These are phyloP conservation scores for Myotis findleyi DNA, from an alignment of 2,797 vertebrate species.

Conservation along the genomic window DNA sequence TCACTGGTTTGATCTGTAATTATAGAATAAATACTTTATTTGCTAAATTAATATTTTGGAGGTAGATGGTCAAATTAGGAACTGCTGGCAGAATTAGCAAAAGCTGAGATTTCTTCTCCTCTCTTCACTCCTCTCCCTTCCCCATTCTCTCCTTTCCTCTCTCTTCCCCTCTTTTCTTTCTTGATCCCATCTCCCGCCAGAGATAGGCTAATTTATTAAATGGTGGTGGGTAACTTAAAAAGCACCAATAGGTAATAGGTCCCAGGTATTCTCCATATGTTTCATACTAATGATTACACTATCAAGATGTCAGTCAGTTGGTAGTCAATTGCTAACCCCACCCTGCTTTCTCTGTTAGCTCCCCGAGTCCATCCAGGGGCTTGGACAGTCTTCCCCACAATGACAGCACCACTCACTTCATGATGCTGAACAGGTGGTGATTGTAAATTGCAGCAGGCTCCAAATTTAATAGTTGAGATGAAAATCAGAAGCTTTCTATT, in stretches of 20 bases:
- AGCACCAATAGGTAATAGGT: not conserved
- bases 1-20: not conserved
- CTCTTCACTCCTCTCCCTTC: not conserved
- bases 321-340: not conserved
- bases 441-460: not conserved
- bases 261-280: not conserved
- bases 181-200: not conserved
- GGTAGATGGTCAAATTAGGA: not conserved
- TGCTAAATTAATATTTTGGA: not conserved
- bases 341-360: not conserved
- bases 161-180: not conserved
- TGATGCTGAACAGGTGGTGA: not conserved
- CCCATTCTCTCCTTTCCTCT: not conserved
- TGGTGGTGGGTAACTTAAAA: not conserved
- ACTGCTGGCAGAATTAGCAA: not conserved
- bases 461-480: not conserved
- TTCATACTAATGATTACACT: not conserved
- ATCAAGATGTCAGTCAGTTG: too few species aligned
- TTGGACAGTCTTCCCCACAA: too few species aligned
- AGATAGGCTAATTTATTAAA: not conserved
- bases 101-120: not conserved
- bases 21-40: not conserved
- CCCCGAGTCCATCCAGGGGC: too few species aligned
- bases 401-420: accelerated
- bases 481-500: not conserved